Evolutionary conservation across 2,113 vertebrate species (phyloP), one percentile per base, ranked within the genome.

Genomic region (Nothocercus julius): DNA sequence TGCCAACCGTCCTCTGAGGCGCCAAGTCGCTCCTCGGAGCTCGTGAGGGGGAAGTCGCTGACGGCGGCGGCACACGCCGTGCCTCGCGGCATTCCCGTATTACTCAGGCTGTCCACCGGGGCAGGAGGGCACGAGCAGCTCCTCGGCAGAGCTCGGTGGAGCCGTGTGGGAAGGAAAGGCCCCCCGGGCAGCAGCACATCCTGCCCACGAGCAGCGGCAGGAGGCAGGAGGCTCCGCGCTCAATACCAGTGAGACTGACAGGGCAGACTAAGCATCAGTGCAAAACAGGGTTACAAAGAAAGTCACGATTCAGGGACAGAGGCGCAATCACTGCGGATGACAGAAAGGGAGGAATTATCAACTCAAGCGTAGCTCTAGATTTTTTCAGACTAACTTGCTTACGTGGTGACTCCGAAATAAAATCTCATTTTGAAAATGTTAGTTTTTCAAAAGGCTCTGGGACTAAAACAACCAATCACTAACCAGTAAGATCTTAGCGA

Each of bases 121-220:
- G 49, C 34, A 83, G 64, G 59, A 87, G 78, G 42, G 87, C 94
- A 95, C 82, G 42, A 87, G 59, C 85, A 90, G 91, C 56, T 69
- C 49, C 56, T 30, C 27, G 9, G 67, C 36, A 89, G 73, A 93
- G 82, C 40, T 70, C 56, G 61, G 81, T 90, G 76, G 4, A 49
- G 79, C 70, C 73, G 59, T 3, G 47, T 21, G 51, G 22, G 51
- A 22, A 53, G 51, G 22, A 25, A 53, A 53, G 13, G 24, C 51
- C 13, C 47, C 47, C 18, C 19, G 19, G 47, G 47, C 47, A 47
- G 18, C 62, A 82, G 63, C 32, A 85, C 34, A 68, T 95, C 54
- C 64, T 45, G 74, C 84, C 73, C 0, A 0, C 62, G n/a, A 63
- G 88, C 18, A 32, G 1, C 61, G 80, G 8, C 0, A 0, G 38